phyloP scores from a whole-genome alignment of 2,888 invertebrate species.

The Drosophila gaucha region DNA sequence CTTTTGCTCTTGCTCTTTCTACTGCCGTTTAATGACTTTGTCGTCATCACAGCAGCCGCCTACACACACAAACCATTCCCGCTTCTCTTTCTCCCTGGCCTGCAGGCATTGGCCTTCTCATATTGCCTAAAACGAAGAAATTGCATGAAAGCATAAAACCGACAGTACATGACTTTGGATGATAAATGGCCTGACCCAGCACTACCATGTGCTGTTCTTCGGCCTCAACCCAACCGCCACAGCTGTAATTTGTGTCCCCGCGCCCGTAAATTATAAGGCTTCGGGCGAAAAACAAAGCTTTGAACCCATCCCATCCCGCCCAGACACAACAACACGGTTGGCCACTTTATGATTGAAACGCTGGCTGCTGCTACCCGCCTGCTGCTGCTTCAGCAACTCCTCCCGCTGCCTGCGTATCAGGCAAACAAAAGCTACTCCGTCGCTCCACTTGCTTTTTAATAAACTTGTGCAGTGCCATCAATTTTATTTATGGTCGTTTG shows the following conservation, averaged over 20 bases:
- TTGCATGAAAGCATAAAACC: conserved; percentile 78
- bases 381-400: not conserved
- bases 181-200: conserved; percentile 74
- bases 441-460: conserved; percentile 66
- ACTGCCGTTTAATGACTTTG: conserved; percentile 75
- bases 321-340: conserved; percentile 30
- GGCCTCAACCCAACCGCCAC: conserved; percentile 9
- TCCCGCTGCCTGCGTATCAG: not conserved
- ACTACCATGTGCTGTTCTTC: conserved; percentile 7
- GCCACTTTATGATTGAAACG: conserved; percentile 72
- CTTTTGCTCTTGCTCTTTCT: conserved; percentile 62
- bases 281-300: conserved; percentile 48
- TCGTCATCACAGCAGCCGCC: conserved; percentile 54
- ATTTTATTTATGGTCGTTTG: conserved; percentile 76
- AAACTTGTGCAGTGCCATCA: conserved; percentile 75
- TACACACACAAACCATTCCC: conserved; percentile 5
- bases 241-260: conserved; percentile 69
- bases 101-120: conserved; percentile 54
- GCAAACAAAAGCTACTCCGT: conserved; percentile 28
- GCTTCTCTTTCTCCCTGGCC: not conserved
- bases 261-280: conserved; percentile 71
- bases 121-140: conserved; percentile 77
- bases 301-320: conserved; percentile 22
- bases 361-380: conserved; percentile 17
- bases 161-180: conserved; percentile 78